Percentiles rank a stretch among this genome's conserved stretches.
phyloP scores from a whole-genome alignment of 1,140 invertebrate species.

The Vanessa tameamea region DNA sequence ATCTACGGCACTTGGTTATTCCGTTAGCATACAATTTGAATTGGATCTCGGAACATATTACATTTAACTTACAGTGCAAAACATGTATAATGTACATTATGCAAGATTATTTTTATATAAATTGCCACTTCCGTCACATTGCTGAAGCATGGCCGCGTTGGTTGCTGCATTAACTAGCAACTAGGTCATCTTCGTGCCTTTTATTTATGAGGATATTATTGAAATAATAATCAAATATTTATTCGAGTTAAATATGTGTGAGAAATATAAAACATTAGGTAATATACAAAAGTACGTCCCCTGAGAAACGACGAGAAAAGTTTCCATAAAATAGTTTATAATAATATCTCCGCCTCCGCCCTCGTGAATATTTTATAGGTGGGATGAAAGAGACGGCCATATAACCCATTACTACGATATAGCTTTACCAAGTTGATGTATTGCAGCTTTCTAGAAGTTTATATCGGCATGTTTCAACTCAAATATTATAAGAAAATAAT shows the following conservation, averaged over 20 bases:
- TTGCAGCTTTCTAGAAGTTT: constrained; percentile 38
- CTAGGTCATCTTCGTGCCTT: neutral
- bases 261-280: constrained; percentile 36
- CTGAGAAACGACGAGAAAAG: constrained; percentile 44
- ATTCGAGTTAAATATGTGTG: constrained; percentile 7
- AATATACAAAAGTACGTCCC: constrained; percentile 43
- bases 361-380: constrained; percentile 59
- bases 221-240: constrained; percentile 5
- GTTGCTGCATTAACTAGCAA: neutral
- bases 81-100: neutral
- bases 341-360: constrained; percentile 50
- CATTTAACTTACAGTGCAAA: neutral
- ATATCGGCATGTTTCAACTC: constrained; percentile 29
- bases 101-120: neutral
- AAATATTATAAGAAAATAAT: constrained; percentile 24
- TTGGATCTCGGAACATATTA: neutral
- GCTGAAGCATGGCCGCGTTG: no score
- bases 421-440: constrained; percentile 36
- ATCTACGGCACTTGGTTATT: neutral
- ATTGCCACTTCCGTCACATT: neutral
- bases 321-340: constrained; percentile 59
- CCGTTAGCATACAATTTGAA: neutral
- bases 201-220: neutral
- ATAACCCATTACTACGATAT: constrained; percentile 39
- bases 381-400: constrained; percentile 43